Evolutionary conservation across 2,113 vertebrate species (phyloP).

Genomic region (Sminthopsis crassicaudata): DNA sequence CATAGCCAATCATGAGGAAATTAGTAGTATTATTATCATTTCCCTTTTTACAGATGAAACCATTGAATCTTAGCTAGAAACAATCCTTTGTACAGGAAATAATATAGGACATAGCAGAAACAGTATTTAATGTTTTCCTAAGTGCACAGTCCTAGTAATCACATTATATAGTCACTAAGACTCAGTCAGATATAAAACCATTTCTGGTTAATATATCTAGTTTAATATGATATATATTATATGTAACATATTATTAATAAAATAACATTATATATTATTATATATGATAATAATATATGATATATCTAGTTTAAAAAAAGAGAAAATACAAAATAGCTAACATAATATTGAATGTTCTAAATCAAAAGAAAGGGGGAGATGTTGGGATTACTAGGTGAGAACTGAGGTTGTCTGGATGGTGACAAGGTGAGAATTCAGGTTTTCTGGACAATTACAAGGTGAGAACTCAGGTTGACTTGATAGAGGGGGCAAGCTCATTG

Average conservation of each 20-base stretch:
- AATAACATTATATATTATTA: too few relatives aligned
- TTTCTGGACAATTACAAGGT: too few relatives aligned
- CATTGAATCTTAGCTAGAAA: neutral
- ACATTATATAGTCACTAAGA: neutral
- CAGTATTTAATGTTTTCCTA: neutral
- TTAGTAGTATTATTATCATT: neutral
- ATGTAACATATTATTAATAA: too few relatives aligned
- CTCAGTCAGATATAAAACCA: neutral
- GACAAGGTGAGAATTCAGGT: too few relatives aligned
- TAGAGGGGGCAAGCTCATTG: too few relatives aligned
- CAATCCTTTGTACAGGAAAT: neutral
- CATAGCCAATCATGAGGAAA: neutral
- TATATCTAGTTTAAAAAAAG: neutral
- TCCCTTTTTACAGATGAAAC: neutral
- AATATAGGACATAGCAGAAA: neutral
- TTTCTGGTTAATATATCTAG: too few relatives aligned
- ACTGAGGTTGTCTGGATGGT: too few relatives aligned
- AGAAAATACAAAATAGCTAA: neutral
- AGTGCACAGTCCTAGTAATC: neutral
- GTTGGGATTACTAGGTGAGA: too few relatives aligned
- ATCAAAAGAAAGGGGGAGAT: too few relatives aligned
- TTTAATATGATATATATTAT: too few relatives aligned
- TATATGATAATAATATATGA: too few relatives aligned
- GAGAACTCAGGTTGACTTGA: too few relatives aligned
- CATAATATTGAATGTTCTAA: neutral